Evolutionary conservation across 2,113 vertebrate species (phyloP).

Genomic region (Budorcas taxicolor): DNA sequence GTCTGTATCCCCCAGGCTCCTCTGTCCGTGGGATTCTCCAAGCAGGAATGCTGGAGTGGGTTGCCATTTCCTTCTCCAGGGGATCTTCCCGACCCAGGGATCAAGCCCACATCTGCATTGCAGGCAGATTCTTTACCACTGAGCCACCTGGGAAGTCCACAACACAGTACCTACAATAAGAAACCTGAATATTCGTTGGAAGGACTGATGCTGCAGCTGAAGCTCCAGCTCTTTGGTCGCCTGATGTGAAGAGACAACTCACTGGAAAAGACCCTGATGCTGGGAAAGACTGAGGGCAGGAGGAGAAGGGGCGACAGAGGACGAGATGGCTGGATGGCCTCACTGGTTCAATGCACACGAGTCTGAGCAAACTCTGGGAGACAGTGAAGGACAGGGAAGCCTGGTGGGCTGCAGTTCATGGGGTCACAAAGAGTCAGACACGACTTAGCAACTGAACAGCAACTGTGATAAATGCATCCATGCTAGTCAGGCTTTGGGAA

Average conservation of each 20-base stretch:
- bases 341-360: neutral
- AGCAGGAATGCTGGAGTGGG: neutral
- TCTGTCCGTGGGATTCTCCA: neutral
- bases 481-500: neutral
- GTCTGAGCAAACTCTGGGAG: neutral
- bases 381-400: neutral
- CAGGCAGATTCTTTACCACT: neutral
- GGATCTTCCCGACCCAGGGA: neutral
- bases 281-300: neutral
- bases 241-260: neutral
- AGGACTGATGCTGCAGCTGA: neutral
- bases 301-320: neutral
- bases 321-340: neutral
- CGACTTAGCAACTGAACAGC: rapidly evolving
- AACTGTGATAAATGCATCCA: rapidly evolving
- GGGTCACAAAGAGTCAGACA: neutral
- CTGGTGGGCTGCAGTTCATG: neutral
- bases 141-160: neutral
- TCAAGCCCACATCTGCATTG: neutral
- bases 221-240: neutral
- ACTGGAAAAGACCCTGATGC: neutral
- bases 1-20: neutral
- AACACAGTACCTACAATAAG: neutral
- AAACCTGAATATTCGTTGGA: neutral
- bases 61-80: neutral